Percentiles rank a stretch among this genome's conserved stretches.
Evolutionary conservation across 2,113 vertebrate genomes (phyloP).

Genomic region (Lepidothrix coronata): DNA sequence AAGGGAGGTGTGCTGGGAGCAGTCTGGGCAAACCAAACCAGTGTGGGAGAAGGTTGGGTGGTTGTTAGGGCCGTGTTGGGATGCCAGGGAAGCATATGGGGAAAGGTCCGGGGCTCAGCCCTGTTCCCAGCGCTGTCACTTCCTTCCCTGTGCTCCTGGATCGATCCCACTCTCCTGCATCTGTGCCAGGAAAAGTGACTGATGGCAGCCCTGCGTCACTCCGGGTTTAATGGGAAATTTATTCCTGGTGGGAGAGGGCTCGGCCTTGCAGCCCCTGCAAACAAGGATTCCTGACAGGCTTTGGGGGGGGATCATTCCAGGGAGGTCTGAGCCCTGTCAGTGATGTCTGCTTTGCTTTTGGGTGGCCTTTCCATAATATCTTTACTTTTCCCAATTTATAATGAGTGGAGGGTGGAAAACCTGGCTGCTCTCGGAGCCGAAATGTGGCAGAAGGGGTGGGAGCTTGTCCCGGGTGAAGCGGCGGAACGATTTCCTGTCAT

Average conservation of each 20-base stretch:
- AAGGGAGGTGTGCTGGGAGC: constrained; percentile 15
- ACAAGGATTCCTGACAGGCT: not conserved
- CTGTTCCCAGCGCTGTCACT: not conserved
- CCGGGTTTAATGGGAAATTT: not conserved
- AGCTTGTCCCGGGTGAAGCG: constrained; percentile 22
- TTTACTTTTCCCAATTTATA: constrained; percentile 10
- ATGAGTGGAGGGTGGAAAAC: not conserved
- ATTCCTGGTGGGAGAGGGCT: not conserved
- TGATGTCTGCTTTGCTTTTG: constrained; percentile 18
- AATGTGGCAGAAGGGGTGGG: not conserved
- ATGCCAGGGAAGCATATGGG: constrained; percentile 47
- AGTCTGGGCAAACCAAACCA: not conserved
- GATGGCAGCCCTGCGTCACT: not conserved
- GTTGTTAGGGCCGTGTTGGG: constrained; percentile 2
- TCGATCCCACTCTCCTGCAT: not conserved
- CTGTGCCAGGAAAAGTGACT: not conserved
- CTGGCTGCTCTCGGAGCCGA: not conserved
- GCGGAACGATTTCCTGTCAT: not conserved
- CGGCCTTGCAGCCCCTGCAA: not conserved
- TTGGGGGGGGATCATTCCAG: not conserved
- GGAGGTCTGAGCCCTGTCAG: constrained; percentile 39
- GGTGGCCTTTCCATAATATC: constrained; percentile 20
- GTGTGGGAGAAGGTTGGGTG: constrained; percentile 31
- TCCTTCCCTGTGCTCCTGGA: not conserved
- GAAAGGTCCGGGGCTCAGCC: not conserved